A percentile compares a stretch with the other conserved stretches of the same genome.
Conservation (phyloP, 2,797 vertebrate species). For the Rhabdophis nuchalis region DNA sequence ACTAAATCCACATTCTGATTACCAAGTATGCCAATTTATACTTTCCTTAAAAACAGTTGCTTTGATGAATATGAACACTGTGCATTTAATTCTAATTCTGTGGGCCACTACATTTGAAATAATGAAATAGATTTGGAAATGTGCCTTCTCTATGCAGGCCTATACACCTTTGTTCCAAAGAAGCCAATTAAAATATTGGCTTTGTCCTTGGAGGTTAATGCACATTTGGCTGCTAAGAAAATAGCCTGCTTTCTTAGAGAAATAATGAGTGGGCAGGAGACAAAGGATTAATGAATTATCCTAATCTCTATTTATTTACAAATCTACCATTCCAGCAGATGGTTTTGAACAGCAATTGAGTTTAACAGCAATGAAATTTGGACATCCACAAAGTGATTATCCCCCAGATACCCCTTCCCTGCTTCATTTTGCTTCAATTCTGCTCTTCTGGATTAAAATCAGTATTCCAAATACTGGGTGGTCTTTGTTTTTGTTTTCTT, state of each 20-base stretch:
- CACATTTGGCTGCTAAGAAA: conserved; percentile 45
- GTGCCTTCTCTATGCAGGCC: conserved; percentile 20
- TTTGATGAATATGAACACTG: conserved; percentile 9
- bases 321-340: conserved; percentile 51
- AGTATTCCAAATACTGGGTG: neutral
- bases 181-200: conserved; percentile 60
- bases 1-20: neutral
- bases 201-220: conserved; percentile 50
- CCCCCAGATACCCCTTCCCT: conserved; percentile 30
- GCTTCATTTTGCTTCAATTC: neutral
- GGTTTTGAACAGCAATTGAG: conserved; percentile 47
- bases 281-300: conserved; percentile 58
- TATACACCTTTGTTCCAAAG: conserved; percentile 43
- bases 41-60: conserved; percentile 14
- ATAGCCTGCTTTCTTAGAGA: conserved; percentile 39
- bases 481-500: neutral
- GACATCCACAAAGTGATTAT: conserved; percentile 48
- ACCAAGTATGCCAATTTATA: conserved; percentile 29
- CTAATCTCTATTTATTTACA: conserved; percentile 61
- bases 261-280: conserved; percentile 56
- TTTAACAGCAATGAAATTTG: conserved; percentile 50
- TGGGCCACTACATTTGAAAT: conserved; percentile 12
- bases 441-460: neutral
- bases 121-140: conserved; percentile 46
- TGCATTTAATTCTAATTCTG: conserved; percentile 15